phyloP scores from a whole-genome alignment of 64 coral and sea anemone genomes.

The Platygyra sinensis region DNA sequence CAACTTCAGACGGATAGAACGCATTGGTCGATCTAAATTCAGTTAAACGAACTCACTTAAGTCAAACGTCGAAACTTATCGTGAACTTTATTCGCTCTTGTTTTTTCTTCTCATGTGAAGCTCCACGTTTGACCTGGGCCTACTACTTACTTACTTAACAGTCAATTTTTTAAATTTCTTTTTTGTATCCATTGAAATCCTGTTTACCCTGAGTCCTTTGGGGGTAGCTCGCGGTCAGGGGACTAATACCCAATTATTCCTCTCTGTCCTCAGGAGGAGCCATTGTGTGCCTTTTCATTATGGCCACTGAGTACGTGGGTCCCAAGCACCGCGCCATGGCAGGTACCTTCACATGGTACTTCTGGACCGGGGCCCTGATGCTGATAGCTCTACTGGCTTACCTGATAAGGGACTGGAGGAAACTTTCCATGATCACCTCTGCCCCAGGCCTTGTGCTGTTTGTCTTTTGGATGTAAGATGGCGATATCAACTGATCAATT shows the following conservation, averaged over 20 bases:
- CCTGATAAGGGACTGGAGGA: constrained; percentile 90
- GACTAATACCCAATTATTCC: neutral
- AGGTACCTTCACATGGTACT: constrained; percentile 95
- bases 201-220: no score
- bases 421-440: constrained; percentile 79
- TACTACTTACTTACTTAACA: no score
- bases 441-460: constrained; percentile 84
- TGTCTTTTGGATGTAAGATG: constrained; percentile 89
- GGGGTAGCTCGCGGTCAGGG: no score
- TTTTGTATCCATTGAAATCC: no score
- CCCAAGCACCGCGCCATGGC: constrained; percentile 91
- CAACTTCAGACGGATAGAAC: no score
- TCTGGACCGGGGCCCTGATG: constrained; percentile 92
- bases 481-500: neutral
- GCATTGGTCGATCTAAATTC: no score
- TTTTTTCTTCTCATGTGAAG: no score
- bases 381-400: constrained; percentile 82
- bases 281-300: constrained; percentile 94
- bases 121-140: no score
- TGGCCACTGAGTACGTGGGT: constrained; percentile 89
- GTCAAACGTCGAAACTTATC: no score
- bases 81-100: no score
- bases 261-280: constrained; percentile 63
- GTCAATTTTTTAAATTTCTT: no score
- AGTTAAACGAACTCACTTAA: no score